A percentile compares a stretch with the other conserved stretches of the same genome.
Evolutionary conservation across 35 echinoderm and acorn worm genomes (phyloP).

Genomic region (Lytechinus variegatus): DNA sequence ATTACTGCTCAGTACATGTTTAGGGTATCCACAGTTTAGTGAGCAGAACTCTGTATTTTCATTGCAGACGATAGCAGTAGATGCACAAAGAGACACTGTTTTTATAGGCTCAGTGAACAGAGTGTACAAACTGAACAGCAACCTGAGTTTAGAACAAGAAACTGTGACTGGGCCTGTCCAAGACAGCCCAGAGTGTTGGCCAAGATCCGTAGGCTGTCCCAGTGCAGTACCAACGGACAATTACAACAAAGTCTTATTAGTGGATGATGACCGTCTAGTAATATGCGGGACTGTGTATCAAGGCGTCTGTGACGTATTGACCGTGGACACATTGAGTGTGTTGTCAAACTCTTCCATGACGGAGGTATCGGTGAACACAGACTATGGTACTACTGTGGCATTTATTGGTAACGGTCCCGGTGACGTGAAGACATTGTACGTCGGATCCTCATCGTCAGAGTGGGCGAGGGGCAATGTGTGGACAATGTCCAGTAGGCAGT

Average conservation of each 20-base stretch:
- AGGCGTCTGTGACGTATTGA: slow-evolving; percentile 69
- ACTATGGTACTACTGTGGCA: slow-evolving; percentile 67
- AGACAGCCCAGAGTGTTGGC: slow-evolving; percentile 62
- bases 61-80: slow-evolving; percentile 69
- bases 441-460: slow-evolving; percentile 59
- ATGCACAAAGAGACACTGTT: slow-evolving; percentile 50
- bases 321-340: slow-evolving; percentile 36
- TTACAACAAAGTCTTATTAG: slow-evolving; percentile 74
- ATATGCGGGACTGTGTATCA: slow-evolving; percentile 85
- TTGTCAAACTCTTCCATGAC: slow-evolving; percentile 53
- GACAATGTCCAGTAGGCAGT: slow-evolving; percentile 31
- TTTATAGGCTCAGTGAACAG: slow-evolving; percentile 79
- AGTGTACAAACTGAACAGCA: slow-evolving; percentile 74
- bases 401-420: slow-evolving; percentile 57
- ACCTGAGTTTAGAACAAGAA: slow-evolving; percentile 41
- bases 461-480: slow-evolving; percentile 52
- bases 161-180: slow-evolving; percentile 68
- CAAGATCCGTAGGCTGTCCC: slow-evolving; percentile 42
- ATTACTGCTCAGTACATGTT: background rate
- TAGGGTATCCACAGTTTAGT: slow-evolving; percentile 37
- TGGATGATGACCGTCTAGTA: slow-evolving; percentile 65
- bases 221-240: slow-evolving; percentile 58
- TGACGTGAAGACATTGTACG: slow-evolving; percentile 71
- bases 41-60: slow-evolving; percentile 5
- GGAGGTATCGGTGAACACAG: slow-evolving; percentile 74